Conservation (phyloP, 2,888 invertebrate species). For the Andrena praecox region DNA sequence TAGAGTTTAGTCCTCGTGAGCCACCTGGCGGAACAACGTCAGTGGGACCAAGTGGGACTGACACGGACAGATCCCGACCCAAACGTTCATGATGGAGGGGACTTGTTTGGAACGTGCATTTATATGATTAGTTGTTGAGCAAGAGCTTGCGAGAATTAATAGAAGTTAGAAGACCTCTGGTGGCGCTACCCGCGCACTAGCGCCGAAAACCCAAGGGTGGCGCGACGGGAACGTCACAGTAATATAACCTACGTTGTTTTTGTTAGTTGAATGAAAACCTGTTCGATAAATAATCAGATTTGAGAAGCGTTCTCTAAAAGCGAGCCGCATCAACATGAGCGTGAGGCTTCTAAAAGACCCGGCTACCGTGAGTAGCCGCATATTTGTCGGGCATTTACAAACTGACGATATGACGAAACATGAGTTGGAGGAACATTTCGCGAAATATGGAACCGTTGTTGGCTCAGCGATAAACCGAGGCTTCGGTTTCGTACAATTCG, state of each 20-base stretch:
- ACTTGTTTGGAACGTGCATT: too few species aligned
- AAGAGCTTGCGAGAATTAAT: too few species aligned
- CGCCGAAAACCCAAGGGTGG: too few species aligned
- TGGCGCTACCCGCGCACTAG: too few species aligned
- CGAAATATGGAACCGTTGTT: conserved; percentile 89
- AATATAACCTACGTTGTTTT: conserved; percentile 42
- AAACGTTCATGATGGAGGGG: too few species aligned
- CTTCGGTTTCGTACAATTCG: conserved; percentile 95
- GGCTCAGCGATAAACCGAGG: conserved; percentile 91
- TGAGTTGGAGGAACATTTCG: conserved; percentile 91
- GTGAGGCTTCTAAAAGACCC: conserved; percentile 89
- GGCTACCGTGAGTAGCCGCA: conserved; percentile 90
- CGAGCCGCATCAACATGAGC: conserved; percentile 53
- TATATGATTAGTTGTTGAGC: too few species aligned
- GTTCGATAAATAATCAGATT: neutral
- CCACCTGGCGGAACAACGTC: too few species aligned
- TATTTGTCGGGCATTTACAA: conserved; percentile 93
- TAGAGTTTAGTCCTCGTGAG: neutral
- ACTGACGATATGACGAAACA: conserved; percentile 88
- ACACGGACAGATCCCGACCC: too few species aligned
- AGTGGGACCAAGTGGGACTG: too few species aligned
- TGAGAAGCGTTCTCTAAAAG: neutral
- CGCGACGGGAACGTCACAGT: conserved; percentile 42
- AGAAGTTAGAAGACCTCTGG: too few species aligned
- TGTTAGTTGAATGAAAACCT: conserved; percentile 15